Evolutionary conservation across 1,140 invertebrate species (phyloP).

Genomic region (Psix sp.): DNA sequence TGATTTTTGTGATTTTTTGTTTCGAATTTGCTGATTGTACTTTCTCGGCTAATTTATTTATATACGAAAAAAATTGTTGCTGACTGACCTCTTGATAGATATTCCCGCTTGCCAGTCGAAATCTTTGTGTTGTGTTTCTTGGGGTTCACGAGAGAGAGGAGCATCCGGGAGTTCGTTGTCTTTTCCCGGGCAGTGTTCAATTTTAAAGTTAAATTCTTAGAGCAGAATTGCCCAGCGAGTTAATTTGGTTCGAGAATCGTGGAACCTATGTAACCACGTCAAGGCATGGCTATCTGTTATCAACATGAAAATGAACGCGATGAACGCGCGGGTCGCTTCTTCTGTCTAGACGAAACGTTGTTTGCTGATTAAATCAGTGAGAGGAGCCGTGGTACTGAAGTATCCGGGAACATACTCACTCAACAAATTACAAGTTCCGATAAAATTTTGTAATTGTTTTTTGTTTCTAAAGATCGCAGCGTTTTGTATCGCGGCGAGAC

Average conservation of each 20-base stretch:
- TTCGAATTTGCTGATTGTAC: background rate
- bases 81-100: background rate
- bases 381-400: background rate
- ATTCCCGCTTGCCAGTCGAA: constrained; percentile 12
- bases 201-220: no score
- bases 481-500: background rate
- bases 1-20: background rate
- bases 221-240: constrained; percentile 57
- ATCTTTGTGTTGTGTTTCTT: background rate
- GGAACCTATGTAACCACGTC: constrained; percentile 34
- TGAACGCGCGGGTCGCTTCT: no score
- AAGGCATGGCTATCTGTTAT: constrained; percentile 55
- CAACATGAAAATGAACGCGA: constrained; percentile 35
- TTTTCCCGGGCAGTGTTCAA: constrained; percentile 3
- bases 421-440: constrained; percentile 1
- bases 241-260: constrained; percentile 50
- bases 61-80: background rate
- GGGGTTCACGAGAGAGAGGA: background rate
- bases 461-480: background rate
- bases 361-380: background rate
- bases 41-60: background rate
- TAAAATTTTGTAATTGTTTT: constrained; percentile 2
- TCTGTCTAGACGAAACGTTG: background rate
- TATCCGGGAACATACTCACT: background rate
- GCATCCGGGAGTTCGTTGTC: background rate